Conservation (phyloP, 2,888 invertebrate species). For the Synanthedon formicaeformis region DNA sequence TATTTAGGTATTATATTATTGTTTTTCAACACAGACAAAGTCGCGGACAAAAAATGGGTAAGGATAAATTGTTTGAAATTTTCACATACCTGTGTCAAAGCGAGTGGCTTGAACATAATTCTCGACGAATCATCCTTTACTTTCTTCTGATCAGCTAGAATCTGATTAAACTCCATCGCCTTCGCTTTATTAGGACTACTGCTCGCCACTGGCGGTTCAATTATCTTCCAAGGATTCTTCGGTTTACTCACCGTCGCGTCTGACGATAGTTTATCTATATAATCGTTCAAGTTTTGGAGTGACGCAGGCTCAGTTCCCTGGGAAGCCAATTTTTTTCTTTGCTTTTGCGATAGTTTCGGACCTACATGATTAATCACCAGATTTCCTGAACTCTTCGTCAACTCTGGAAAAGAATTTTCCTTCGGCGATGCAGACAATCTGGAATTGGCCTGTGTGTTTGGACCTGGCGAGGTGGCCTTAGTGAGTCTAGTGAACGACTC, state of each 20-base stretch:
- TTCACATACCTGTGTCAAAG: constrained; percentile 77
- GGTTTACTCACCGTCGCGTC: constrained; percentile 49
- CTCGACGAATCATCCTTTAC: constrained; percentile 79
- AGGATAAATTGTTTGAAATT: no score
- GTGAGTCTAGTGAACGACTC: constrained; percentile 50
- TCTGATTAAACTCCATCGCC: constrained; percentile 58
- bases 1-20: no score
- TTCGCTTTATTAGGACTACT: constrained; percentile 50
- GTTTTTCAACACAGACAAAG: no score
- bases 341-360: constrained; percentile 74
- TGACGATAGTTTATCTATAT: constrained; percentile 30
- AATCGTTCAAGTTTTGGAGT: constrained; percentile 28
- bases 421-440: constrained; percentile 48
- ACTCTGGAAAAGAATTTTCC: constrained; percentile 27
- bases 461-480: constrained; percentile 28
- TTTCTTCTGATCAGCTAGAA: constrained; percentile 79
- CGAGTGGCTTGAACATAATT: constrained; percentile 78
- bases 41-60: no score
- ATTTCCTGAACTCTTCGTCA: constrained; percentile 35
- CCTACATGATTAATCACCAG: constrained; percentile 52
- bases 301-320: constrained; percentile 40
- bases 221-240: constrained; percentile 62
- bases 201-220: constrained; percentile 32
- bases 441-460: constrained; percentile 13
- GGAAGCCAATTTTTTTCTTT: constrained; percentile 70